A percentile compares a stretch with the other conserved stretches of the same genome.
These are phyloP conservation scores for Colius striatus DNA, from an alignment of 2,113 vertebrate species.

Conservation along the genomic window DNA sequence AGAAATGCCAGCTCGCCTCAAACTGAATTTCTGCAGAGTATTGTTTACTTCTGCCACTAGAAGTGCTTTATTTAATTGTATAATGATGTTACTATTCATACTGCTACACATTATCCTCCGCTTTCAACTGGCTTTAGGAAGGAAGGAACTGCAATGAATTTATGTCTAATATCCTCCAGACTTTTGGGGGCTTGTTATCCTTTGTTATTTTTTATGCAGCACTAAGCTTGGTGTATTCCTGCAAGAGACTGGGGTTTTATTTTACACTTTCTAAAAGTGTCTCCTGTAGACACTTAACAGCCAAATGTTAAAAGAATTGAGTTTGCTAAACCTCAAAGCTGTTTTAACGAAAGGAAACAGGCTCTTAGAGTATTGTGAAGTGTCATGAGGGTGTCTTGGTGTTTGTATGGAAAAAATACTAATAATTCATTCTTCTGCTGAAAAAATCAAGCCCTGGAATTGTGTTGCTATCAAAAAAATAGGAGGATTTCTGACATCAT, in stretches of 20 bases:
- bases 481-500: neutral
- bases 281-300: neutral
- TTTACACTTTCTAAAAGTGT: neutral
- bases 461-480: neutral
- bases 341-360: neutral
- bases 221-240: neutral
- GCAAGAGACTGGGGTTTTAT: neutral
- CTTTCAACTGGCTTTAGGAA: neutral
- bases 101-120: neutral
- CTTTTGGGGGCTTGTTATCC: neutral
- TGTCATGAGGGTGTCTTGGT: neutral
- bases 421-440: neutral
- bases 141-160: neutral
- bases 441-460: neutral
- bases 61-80: neutral
- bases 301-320: neutral
- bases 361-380: neutral
- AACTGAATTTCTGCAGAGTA: neutral
- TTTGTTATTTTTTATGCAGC: neutral
- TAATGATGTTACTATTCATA: neutral
- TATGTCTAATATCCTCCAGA: neutral
- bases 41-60: neutral
- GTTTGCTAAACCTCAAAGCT: neutral
- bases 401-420: neutral
- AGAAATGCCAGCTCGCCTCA: neutral